Evolutionary conservation across 2,113 vertebrate species (phyloP).

Genomic region (Coryphaenoides rupestris): DNA sequence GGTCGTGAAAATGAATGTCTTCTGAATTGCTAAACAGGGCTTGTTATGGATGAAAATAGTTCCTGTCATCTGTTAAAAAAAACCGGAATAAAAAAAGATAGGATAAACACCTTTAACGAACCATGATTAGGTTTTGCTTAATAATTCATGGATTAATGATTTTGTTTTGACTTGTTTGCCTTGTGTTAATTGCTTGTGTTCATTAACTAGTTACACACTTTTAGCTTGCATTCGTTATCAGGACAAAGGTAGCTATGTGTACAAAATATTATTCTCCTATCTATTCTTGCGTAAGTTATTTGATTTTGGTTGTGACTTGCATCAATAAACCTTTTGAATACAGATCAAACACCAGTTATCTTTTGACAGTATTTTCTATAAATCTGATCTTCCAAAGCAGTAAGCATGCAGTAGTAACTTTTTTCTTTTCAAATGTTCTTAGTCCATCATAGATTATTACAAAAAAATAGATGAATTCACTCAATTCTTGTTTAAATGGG

Average conservation of each 20-base stretch:
- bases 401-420: conserved; percentile 51
- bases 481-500: conserved; percentile 13
- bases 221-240: conserved; percentile 39
- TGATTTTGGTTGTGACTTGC: conserved; percentile 16
- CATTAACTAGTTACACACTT: conserved; percentile 30
- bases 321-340: conserved; percentile 33
- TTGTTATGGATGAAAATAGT: conserved; percentile 47
- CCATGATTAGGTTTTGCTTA: background rate
- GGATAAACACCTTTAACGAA: background rate
- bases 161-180: conserved; percentile 31
- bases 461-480: too few species aligned
- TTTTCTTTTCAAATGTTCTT: conserved; percentile 40
- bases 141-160: conserved; percentile 39
- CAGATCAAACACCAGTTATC: conserved; percentile 24
- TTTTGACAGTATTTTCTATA: conserved; percentile 55
- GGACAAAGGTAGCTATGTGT: conserved; percentile 39
- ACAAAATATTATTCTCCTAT: conserved; percentile 38
- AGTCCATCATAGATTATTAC: conserved; percentile 24
- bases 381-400: conserved; percentile 67
- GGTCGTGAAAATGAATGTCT: conserved; percentile 68
- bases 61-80: conserved; percentile 41
- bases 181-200: conserved; percentile 52
- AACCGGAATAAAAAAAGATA: too few species aligned
- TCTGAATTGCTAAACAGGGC: conserved; percentile 59
- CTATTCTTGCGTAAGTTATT: conserved; percentile 13